Evolutionary conservation across 2,113 vertebrate species (phyloP).

Genomic region (Rattus rattus): DNA sequence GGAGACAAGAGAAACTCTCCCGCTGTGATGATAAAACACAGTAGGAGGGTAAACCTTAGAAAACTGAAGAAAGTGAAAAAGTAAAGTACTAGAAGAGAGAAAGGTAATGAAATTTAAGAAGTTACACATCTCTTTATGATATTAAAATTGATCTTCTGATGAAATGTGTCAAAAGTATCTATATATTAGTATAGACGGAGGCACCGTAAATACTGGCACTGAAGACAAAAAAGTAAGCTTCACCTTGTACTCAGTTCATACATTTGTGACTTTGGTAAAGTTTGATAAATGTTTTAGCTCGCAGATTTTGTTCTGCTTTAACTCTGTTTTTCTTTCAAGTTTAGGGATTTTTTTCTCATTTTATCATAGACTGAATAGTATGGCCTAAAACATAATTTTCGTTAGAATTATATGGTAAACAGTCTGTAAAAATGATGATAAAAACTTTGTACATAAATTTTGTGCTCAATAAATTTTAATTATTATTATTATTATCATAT

Average conservation of each 20-base stretch:
- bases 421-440: neutral
- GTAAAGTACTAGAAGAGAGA: neutral
- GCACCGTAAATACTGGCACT: neutral
- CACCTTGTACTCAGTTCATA: neutral
- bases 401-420: neutral
- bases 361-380: neutral
- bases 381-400: neutral
- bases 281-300: neutral
- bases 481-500: slow-evolving; percentile 37
- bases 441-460: neutral
- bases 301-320: neutral
- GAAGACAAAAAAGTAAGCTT: neutral
- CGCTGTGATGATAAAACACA: neutral
- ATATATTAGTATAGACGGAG: neutral
- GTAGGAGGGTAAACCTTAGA: neutral
- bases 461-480: neutral
- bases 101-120: neutral
- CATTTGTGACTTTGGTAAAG: neutral
- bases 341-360: neutral
- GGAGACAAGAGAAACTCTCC: neutral
- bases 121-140: neutral
- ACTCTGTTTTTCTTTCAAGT: neutral
- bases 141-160: neutral
- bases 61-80: slow-evolving; percentile 8
- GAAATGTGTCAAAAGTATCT: neutral